Percentiles rank a stretch among this genome's conserved stretches.
These are phyloP conservation scores for Stenurella melanura DNA, from an alignment of 2,888 invertebrate genomes.

Conservation along the genomic window DNA sequence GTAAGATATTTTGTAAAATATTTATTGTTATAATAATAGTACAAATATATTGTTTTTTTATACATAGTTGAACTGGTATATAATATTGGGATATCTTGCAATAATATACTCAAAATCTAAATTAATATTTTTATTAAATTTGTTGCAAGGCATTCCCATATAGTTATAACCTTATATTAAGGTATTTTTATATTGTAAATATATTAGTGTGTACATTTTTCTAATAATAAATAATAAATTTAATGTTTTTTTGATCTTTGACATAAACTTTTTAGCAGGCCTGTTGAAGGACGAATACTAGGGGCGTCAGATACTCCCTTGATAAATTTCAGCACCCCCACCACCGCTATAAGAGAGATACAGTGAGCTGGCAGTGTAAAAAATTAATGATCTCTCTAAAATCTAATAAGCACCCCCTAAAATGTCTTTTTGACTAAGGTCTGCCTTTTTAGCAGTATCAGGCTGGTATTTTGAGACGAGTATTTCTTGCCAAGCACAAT, in stretches of 20 bases:
- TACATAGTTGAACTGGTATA: conserved; percentile 8
- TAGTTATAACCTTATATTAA: conserved; percentile 43
- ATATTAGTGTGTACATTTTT: conserved; percentile 9
- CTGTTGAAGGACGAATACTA: too few relatives aligned
- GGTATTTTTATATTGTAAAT: conserved; percentile 35
- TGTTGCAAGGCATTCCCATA: neutral
- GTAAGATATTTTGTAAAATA: conserved; percentile 41
- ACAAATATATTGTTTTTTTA: conserved; percentile 36
- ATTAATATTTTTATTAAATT: neutral
- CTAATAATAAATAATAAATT: conserved; percentile 13
- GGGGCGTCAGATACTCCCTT: too few relatives aligned
- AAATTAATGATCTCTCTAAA: too few relatives aligned
- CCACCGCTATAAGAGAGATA: too few relatives aligned
- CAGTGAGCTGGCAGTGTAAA: too few relatives aligned
- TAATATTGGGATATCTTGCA: neutral
- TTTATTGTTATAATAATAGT: conserved; percentile 40
- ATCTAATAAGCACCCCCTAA: too few relatives aligned
- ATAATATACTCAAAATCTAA: neutral
- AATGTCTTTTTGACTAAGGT: too few relatives aligned
- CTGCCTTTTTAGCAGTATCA: too few relatives aligned
- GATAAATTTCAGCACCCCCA: too few relatives aligned
- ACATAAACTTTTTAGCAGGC: too few relatives aligned
- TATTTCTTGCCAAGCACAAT: too few relatives aligned
- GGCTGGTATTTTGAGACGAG: too few relatives aligned
- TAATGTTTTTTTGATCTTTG: neutral